These are phyloP conservation scores for Pteromalus puparum DNA, from an alignment of 1,140 invertebrate species.

Conservation along the genomic window DNA sequence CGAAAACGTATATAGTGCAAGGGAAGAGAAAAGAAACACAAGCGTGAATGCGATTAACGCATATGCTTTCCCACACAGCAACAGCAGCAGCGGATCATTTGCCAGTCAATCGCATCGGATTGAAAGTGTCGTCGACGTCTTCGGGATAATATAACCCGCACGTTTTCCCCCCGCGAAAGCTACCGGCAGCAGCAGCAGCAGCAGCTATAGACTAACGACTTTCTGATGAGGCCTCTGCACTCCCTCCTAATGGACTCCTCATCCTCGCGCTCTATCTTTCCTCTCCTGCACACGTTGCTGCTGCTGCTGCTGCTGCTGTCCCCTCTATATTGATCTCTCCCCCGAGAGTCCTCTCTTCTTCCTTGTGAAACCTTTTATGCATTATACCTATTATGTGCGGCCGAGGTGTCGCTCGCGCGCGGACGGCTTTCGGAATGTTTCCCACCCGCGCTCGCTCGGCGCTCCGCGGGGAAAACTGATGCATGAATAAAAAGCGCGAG, in stretches of 20 bases:
- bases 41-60: no score
- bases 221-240: constrained; percentile 71
- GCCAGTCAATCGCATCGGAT: constrained; percentile 2
- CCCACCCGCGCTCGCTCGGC: no score
- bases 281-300: constrained; percentile 7
- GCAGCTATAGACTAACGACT: constrained; percentile 67
- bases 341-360: constrained; percentile 1
- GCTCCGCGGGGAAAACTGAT: not conserved
- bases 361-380: constrained; percentile 15
- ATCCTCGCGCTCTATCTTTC: constrained; percentile 53
- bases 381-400: constrained; percentile 15
- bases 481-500: not conserved
- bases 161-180: not conserved
- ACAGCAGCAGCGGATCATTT: constrained; percentile 12
- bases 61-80: not conserved
- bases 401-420: not conserved
- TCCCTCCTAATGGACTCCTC: constrained; percentile 69
- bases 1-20: no score
- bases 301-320: constrained; percentile 7
- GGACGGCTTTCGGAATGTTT: not conserved
- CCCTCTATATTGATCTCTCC: not conserved
- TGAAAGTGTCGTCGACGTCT: not conserved
- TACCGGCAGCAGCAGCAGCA: constrained; percentile 18
- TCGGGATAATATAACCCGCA: not conserved
- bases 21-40: no score